phyloP scores from a whole-genome alignment of 2,888 invertebrate species.

The Pelosia muscerda region DNA sequence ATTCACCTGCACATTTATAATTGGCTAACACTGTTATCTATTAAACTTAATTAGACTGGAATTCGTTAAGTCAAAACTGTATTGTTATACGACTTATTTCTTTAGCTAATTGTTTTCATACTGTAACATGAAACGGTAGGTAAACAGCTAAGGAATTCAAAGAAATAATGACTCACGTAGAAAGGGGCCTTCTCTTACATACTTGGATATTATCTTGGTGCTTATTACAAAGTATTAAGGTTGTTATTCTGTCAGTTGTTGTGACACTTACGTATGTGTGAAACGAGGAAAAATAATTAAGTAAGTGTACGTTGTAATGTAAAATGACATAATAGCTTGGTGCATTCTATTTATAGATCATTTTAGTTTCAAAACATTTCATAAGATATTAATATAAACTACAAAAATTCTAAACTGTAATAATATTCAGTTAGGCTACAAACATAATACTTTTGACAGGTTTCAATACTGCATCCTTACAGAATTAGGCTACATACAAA shows the following conservation, averaged over 20 bases:
- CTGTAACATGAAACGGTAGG: constrained; percentile 35
- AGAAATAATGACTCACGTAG: constrained; percentile 39
- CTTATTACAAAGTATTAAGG: neutral
- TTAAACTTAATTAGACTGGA: neutral
- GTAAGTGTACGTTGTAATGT: neutral
- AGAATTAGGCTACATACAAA: neutral
- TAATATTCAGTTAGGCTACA: no score
- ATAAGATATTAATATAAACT: neutral
- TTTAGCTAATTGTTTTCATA: constrained; percentile 32
- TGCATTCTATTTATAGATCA: neutral
- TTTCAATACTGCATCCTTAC: neutral
- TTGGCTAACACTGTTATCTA: no score
- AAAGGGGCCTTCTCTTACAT: neutral
- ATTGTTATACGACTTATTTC: constrained; percentile 16
- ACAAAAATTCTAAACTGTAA: no score
- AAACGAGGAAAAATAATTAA: constrained; percentile 12
- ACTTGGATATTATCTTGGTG: constrained; percentile 7
- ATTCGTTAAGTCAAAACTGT: constrained; percentile 13
- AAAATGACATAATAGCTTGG: neutral
- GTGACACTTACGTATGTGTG: no score
- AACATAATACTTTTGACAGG: neutral
- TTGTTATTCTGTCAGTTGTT: constrained; percentile 10
- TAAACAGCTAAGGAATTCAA: constrained; percentile 41
- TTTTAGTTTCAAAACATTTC: neutral
- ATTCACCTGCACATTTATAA: no score